Evolutionary conservation across 1,140 invertebrate species (phyloP).

Genomic region (Rhopalosiphum padi): DNA sequence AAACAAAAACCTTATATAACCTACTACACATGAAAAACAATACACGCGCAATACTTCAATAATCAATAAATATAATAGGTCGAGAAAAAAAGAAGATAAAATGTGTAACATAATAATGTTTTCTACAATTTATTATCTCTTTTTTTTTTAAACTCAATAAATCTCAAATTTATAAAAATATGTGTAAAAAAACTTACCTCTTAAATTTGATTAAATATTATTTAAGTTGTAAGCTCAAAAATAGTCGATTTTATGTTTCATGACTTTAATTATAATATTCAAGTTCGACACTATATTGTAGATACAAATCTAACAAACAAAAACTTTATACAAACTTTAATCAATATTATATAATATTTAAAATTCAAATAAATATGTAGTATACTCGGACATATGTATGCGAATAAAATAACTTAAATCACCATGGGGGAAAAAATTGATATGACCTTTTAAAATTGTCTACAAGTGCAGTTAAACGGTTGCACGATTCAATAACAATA

Average conservation of each 20-base stretch:
- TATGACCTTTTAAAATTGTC: not conserved
- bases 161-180: not conserved
- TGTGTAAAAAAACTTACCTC: too few relatives aligned
- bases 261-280: not conserved
- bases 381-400: not conserved
- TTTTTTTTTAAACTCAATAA: not conserved
- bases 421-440: not conserved
- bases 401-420: not conserved
- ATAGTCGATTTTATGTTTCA: not conserved
- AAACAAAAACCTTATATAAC: not conserved
- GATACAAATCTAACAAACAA: not conserved
- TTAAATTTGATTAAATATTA: not conserved
- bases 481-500: not conserved
- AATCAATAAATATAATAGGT: not conserved
- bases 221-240: too few relatives aligned
- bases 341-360: not conserved
- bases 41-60: not conserved
- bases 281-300: not conserved
- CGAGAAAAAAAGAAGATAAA: not conserved
- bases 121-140: not conserved
- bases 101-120: not conserved
- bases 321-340: not conserved
- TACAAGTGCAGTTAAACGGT: constrained; percentile 19
- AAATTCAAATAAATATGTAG: not conserved
- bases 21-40: not conserved